Conservation (phyloP, 2,797 vertebrate genomes). For the Phalanger gymnotis region DNA sequence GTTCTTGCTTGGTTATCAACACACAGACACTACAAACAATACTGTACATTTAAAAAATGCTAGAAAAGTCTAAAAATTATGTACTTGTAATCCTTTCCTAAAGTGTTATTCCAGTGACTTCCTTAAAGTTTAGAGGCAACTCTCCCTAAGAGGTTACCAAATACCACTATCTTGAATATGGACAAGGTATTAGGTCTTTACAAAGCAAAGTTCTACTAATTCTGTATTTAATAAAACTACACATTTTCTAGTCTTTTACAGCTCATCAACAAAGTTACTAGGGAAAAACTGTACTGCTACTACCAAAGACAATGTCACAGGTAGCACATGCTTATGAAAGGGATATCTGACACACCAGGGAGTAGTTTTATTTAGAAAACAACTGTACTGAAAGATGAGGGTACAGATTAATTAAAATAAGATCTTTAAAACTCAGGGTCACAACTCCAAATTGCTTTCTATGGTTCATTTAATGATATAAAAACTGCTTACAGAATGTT, state of each 20-base stretch:
- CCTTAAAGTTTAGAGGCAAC: neutral
- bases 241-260: constrained; percentile 84
- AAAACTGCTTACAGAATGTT: neutral
- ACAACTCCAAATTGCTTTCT: constrained; percentile 61
- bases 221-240: neutral
- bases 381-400: constrained; percentile 85
- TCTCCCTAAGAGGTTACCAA: neutral
- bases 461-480: constrained; percentile 48
- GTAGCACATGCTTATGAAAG: constrained; percentile 87
- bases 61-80: constrained; percentile 80
- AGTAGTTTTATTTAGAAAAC: constrained; percentile 51
- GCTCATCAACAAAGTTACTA: constrained; percentile 90
- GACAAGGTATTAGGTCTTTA: constrained; percentile 50
- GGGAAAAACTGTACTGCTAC: constrained; percentile 89
- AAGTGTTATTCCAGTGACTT: neutral
- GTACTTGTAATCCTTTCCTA: constrained; percentile 79
- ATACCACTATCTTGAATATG: constrained; percentile 73
- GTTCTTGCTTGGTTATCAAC: constrained; percentile 86
- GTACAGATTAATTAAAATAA: constrained; percentile 82
- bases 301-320: constrained; percentile 85
- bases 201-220: neutral
- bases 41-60: constrained; percentile 76
- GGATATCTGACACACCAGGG: constrained; percentile 84
- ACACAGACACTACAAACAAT: constrained; percentile 91
- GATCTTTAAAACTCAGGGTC: constrained; percentile 83